Conservation (phyloP, 2,797 vertebrate genomes). For the Gymnopithys bicolor region DNA sequence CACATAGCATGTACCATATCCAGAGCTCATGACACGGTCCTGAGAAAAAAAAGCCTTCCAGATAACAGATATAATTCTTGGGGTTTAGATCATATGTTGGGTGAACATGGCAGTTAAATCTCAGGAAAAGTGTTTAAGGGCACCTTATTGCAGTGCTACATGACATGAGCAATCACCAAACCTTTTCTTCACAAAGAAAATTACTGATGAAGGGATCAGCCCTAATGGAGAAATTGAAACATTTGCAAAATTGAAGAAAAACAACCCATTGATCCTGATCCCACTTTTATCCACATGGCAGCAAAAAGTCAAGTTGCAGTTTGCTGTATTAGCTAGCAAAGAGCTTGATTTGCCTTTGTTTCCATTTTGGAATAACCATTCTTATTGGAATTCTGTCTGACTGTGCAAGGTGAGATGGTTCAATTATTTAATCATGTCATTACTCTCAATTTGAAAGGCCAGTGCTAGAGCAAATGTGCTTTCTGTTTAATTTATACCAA, state of each 20-base stretch:
- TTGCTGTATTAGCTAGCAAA: background rate
- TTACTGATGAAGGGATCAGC: background rate
- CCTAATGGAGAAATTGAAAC: background rate
- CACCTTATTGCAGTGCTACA: rapidly evolving
- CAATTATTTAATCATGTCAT: conserved; percentile 56
- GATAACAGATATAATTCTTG: background rate
- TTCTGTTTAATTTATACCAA: conserved; percentile 66
- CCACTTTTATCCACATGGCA: background rate
- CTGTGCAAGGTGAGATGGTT: conserved; percentile 41
- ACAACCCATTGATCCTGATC: background rate
- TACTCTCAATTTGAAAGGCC: conserved; percentile 53
- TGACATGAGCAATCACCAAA: background rate
- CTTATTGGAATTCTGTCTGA: conserved; percentile 48
- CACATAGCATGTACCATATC: no score
- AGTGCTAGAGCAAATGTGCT: conserved; percentile 33
- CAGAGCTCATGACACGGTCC: background rate
- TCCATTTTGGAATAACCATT: conserved; percentile 27
- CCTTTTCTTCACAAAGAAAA: background rate
- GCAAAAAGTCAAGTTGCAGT: background rate
- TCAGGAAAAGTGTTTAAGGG: background rate
- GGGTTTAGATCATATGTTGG: background rate
- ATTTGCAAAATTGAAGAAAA: conserved; percentile 8
- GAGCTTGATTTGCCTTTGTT: background rate
- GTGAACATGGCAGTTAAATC: background rate
- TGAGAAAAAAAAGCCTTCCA: background rate